Evolutionary conservation across 1,140 invertebrate genomes (phyloP).

Genomic region (Pectinophora gossypiella): DNA sequence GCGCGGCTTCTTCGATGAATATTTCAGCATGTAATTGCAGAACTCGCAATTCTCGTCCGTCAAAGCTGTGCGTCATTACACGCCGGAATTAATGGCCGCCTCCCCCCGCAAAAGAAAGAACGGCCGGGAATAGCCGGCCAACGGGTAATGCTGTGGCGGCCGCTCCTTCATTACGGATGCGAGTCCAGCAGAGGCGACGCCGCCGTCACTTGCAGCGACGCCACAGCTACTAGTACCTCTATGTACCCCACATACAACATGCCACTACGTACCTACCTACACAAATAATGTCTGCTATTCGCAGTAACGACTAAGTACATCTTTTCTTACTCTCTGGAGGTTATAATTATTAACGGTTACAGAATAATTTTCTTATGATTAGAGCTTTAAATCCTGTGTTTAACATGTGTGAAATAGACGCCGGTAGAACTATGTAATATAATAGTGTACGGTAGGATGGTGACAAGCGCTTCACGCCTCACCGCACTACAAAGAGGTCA

Average conservation of each 20-base stretch:
- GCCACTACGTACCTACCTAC: too few relatives aligned
- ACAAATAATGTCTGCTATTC: too few relatives aligned
- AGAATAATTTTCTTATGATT: too few relatives aligned
- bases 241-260: too few relatives aligned
- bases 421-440: too few relatives aligned
- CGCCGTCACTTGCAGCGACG: background rate
- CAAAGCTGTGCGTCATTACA: slow-evolving; percentile 22
- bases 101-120: background rate
- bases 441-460: background rate
- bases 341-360: too few relatives aligned
- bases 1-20: slow-evolving; percentile 29
- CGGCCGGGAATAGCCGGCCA: background rate
- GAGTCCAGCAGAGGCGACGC: slow-evolving; percentile 23
- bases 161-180: slow-evolving; percentile 54
- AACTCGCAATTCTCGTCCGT: slow-evolving; percentile 46
- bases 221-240: too few relatives aligned
- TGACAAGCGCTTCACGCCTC: background rate
- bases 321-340: too few relatives aligned
- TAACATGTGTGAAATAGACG: too few relatives aligned
- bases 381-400: too few relatives aligned
- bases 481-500: slow-evolving; percentile 40
- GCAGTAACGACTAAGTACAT: too few relatives aligned
- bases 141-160: slow-evolving; percentile 31
- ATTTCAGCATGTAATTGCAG: slow-evolving; percentile 56
- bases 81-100: slow-evolving; percentile 2